Conservation (phyloP, 2,888 invertebrate genomes). For the Drosophila fungiperda region DNA sequence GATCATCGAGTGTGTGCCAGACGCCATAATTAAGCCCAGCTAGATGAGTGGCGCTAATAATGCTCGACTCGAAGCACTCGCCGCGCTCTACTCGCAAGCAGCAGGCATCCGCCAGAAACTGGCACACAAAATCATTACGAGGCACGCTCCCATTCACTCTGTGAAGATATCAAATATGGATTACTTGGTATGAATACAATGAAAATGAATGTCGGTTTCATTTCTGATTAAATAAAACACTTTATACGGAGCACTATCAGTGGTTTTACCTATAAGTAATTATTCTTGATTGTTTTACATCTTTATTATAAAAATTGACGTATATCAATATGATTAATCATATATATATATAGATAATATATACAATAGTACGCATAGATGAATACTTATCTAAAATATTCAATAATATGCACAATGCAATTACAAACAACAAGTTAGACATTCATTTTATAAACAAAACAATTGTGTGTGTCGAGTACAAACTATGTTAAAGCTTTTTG, state of each 20-base stretch:
- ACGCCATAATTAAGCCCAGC: constrained; percentile 93
- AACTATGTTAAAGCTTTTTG: constrained; percentile 50
- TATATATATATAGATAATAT: constrained; percentile 45
- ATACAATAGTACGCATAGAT: constrained; percentile 49
- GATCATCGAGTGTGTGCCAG: constrained; percentile 90
- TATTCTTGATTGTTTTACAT: constrained; percentile 53
- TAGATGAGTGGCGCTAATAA: constrained; percentile 93
- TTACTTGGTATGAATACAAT: too few species aligned
- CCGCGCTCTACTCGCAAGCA: constrained; percentile 91
- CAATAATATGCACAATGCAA: constrained; percentile 45
- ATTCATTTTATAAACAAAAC: constrained; percentile 57
- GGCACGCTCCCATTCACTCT: constrained; percentile 99
- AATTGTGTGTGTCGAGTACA: constrained; percentile 35
- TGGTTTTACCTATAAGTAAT: constrained; percentile 1
- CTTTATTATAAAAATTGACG: constrained; percentile 56
- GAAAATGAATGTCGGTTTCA: constrained; percentile 27
- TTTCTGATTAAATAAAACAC: constrained; percentile 15
- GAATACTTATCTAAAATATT: constrained; percentile 72
- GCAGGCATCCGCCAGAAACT: constrained; percentile 93
- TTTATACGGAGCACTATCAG: constrained; percentile 30
- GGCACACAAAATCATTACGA: constrained; percentile 95
- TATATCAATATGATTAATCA: constrained; percentile 42
- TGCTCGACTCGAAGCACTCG: constrained; percentile 91
- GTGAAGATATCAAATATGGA: fast-evolving
- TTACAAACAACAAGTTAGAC: constrained; percentile 61